A percentile compares a stretch with the other conserved stretches of the same genome.
Evolutionary conservation across 2,888 invertebrate species (phyloP).

Genomic region (Epirrhoe tristata): DNA sequence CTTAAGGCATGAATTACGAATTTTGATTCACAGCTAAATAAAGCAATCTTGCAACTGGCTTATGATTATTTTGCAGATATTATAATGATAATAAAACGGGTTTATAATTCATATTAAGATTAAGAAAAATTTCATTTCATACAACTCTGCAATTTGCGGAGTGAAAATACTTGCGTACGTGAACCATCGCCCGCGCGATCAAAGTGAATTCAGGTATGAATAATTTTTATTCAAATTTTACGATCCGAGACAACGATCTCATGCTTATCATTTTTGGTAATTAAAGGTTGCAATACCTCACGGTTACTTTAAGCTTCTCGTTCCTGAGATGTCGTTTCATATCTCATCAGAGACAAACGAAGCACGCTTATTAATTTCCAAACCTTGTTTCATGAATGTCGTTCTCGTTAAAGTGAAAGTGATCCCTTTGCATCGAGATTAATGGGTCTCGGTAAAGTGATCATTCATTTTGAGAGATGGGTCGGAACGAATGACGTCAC

Average conservation of each 20-base stretch:
- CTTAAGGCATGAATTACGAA: conserved; percentile 6
- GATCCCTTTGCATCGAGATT: conserved; percentile 66
- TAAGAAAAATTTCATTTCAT: not conserved
- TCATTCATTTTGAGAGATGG: conserved; percentile 60
- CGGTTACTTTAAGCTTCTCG: conserved; percentile 18
- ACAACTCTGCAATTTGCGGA: not conserved
- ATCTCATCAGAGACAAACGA: conserved; percentile 35
- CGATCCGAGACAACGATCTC: conserved; percentile 5
- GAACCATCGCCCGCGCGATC: not conserved
- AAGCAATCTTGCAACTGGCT: not conserved
- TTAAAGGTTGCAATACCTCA: conserved; percentile 23
- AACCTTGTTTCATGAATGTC: conserved; percentile 42
- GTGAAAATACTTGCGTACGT: not conserved
- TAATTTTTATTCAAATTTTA: not conserved
- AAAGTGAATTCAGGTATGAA: not conserved
- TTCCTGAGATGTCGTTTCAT: conserved; percentile 30
- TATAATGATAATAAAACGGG: too few species aligned
- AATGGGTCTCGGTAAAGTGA: conserved; percentile 61
- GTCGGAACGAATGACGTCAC: conserved; percentile 59
- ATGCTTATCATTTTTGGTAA: conserved; percentile 20
- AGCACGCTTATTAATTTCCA: conserved; percentile 40
- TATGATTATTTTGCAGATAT: not conserved
- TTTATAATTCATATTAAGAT: too few species aligned
- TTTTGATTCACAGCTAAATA: not conserved
- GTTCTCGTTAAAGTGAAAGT: conserved; percentile 65